Evolutionary conservation across 1,140 invertebrate genomes (phyloP), one percentile per base, ranked within the genome.

Genomic region (Trachymyrmex septentrionalis): DNA sequence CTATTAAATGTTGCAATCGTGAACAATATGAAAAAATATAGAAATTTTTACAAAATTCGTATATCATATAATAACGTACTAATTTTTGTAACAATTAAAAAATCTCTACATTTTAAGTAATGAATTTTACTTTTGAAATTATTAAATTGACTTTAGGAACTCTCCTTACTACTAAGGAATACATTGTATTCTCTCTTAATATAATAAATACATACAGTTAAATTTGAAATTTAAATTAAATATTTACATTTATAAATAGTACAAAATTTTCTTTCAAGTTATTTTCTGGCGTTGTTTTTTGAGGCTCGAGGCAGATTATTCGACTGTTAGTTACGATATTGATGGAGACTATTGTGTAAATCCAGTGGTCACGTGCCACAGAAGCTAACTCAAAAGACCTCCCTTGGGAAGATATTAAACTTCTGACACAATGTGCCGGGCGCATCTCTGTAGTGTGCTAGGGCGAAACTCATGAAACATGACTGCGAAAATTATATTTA

Each of bases 351-450:
- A 93, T 93, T 93, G 92, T 91, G 92, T 92, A 92, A 92, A 93
- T 92, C 92, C 66, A 93, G 90, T 89, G 90, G 92, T 86, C 94
- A 94, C 94, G 93, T 94, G 94, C 73, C 92, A 24, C n/a, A 34
- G 71, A 75, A 89, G 66, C 66, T 61, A 85, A 87, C 88, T 90
- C 88, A 91, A 91, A 92, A 89, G 92, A 86, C 61, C 81, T 87
- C 89, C 88, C 86, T 82, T 88, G 88, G 86, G 93, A 93, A 91
- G 93, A 94, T 94, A 94, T 94, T 94, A 93, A 93, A 94, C 92
- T 94, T 90, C 86, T 85, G 85, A 81, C 80, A 84, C 71, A 80
- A 78, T 63, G 21, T 63, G 21, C 66, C 34, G 48, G n/a, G 77
- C 48, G 57, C 27, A 64, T 48, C 61, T 73, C 30, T n/a, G 24